Conservation (phyloP, 1,140 invertebrate genomes). For the Drosophila arizonae region DNA sequence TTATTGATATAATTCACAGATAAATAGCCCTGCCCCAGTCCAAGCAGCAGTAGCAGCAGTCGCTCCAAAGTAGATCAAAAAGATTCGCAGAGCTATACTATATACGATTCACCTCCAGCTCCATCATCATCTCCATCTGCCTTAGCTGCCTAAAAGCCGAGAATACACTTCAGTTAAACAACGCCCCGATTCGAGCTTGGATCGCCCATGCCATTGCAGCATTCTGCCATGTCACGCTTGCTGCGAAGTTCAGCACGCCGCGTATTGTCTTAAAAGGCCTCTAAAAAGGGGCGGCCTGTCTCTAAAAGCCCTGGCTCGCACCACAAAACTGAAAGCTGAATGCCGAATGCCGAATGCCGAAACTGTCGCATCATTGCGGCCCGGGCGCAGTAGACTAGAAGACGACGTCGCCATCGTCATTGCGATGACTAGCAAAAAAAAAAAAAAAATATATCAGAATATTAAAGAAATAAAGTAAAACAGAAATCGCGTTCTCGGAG, state of each 20-base stretch:
- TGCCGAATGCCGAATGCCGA: conserved; percentile 15
- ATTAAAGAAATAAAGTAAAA: background rate
- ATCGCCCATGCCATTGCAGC: background rate
- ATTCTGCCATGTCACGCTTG: conserved; percentile 62
- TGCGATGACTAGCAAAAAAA: conserved; percentile 61
- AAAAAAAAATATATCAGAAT: conserved; percentile 1
- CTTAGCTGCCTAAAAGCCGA: conserved; percentile 23
- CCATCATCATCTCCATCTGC: too few relatives aligned
- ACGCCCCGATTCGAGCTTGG: conserved; percentile 19
- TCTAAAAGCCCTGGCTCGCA: conserved; percentile 59
- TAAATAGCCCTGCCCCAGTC: conserved; percentile 40
- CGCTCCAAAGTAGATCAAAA: conserved; percentile 50
- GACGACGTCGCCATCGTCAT: conserved; percentile 64
- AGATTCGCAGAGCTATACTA: conserved; percentile 38
- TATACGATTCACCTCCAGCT: background rate
- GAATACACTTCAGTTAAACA: conserved; percentile 49
- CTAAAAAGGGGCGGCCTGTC: conserved; percentile 45
- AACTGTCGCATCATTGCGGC: conserved; percentile 69
- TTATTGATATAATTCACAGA: conserved; percentile 76
- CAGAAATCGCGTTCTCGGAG: conserved; percentile 10
- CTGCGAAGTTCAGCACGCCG: conserved; percentile 73
- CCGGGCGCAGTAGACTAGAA: conserved; percentile 73
- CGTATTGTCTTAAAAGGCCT: conserved; percentile 63
- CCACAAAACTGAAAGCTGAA: conserved; percentile 20
- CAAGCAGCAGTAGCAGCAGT: conserved; percentile 24